Base-by-base conservation (phyloP, 1,140 invertebrate genomes). In the Harlomillsia oculata region DNA sequence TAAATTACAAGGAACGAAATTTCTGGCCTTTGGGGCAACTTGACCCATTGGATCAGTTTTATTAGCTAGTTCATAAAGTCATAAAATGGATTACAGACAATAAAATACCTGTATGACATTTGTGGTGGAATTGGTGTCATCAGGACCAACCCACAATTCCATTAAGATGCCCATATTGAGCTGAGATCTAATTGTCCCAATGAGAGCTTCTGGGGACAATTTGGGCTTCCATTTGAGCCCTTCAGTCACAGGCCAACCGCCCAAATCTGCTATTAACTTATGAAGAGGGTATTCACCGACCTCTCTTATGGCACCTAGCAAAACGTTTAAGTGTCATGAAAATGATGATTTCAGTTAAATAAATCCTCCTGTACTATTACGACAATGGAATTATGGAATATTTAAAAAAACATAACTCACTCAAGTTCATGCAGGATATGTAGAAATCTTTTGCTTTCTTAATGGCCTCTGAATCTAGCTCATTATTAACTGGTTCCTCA, bases 31-130 rank as follows among this genome's bases (percentile, higher is more conserved):
- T n/a, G n/a, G n/a, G n/a, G n/a, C n/a, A n/a, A n/a, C n/a, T n/a
- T n/a, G n/a, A n/a, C n/a, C n/a, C n/a, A n/a, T n/a, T n/a, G n/a
- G n/a, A n/a, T n/a, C n/a, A n/a, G n/a, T n/a, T n/a, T n/a, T n/a
- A n/a, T n/a, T n/a, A n/a, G n/a, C n/a, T n/a, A n/a, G n/a, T n/a
- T n/a, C n/a, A n/a, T n/a, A n/a, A n/a, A n/a, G n/a, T n/a, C n/a
- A n/a, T n/a, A n/a, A n/a, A n/a, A n/a, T n/a, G n/a, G n/a, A n/a
- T n/a, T n/a, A n/a, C n/a, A n/a, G n/a, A n/a, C n/a, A n/a, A n/a
- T n/a, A n/a, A n/a, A n/a, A 73, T 77, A 87, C 85, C 80, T 89
- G 87, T 65, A 91, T 78, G 67, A 91, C 87, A 75, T 90, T 87
- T 58, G 79, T 77, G 23, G 83, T 84, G 64, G 84, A 87, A 71